Evolutionary conservation across 2,113 vertebrate genomes (phyloP).

Genomic region (Coracopsis vasa): DNA sequence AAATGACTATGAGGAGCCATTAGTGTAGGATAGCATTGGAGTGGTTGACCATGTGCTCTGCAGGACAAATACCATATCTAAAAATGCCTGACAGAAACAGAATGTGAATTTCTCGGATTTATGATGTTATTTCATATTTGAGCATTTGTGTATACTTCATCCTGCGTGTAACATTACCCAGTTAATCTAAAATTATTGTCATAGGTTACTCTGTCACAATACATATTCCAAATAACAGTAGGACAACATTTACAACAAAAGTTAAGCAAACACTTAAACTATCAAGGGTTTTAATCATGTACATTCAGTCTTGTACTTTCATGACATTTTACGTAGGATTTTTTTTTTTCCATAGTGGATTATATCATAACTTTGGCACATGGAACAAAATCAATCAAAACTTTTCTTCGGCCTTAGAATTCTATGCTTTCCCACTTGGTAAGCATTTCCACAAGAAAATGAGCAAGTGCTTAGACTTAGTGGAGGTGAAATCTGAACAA

Average conservation of each 20-base stretch:
- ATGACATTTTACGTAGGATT: neutral
- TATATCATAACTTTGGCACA: neutral
- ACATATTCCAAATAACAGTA: neutral
- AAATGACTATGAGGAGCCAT: neutral
- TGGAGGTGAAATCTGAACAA: neutral
- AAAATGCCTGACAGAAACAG: neutral
- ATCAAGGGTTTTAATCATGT: neutral
- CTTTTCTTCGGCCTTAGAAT: neutral
- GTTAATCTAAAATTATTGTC: neutral
- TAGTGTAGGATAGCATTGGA: neutral
- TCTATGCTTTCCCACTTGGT: neutral
- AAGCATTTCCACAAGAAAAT: neutral
- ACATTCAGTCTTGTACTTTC: neutral
- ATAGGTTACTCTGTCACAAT: neutral
- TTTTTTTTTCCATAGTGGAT: neutral
- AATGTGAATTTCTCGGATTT: neutral
- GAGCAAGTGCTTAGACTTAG: neutral
- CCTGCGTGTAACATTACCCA: neutral
- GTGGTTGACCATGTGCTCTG: neutral
- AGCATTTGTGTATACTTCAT: neutral
- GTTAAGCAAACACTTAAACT: neutral
- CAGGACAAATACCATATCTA: neutral
- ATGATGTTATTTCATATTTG: neutral
- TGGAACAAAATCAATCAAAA: neutral
- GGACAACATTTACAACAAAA: neutral